phyloP scores from a whole-genome alignment of 2,888 invertebrate species.

The Oscheius sp. region DNA sequence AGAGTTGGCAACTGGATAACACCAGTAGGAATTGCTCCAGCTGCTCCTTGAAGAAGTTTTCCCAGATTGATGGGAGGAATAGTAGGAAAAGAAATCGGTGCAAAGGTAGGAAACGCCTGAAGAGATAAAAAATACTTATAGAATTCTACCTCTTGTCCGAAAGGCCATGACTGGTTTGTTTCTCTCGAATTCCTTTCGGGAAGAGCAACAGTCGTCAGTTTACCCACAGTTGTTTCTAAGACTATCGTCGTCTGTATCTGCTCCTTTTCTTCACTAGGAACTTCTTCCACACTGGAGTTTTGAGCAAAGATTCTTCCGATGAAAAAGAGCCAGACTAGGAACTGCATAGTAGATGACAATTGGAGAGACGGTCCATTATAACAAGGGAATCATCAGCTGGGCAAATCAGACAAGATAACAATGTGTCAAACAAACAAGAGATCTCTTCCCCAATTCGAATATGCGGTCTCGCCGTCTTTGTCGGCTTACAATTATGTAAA shows the following conservation, averaged over 20 bases:
- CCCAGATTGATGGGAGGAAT: slow-evolving; percentile 8
- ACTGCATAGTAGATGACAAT: not conserved
- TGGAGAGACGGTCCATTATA: not conserved
- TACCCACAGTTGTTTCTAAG: not conserved
- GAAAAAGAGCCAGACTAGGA: not conserved
- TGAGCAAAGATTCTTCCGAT: not conserved
- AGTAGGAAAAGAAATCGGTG: slow-evolving; percentile 5
- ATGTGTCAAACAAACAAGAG: not conserved
- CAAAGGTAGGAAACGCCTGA: not conserved
- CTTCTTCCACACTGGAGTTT: not conserved
- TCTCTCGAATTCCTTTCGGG: not conserved
- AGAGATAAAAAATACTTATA: not conserved
- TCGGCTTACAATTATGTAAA: slow-evolving; percentile 23
- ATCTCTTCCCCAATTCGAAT: not conserved
- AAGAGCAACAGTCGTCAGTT: not conserved
- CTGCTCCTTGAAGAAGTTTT: slow-evolving; percentile 14
- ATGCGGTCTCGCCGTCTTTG: not conserved
- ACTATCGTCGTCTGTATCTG: too few relatives aligned
- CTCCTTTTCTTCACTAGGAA: too few relatives aligned
- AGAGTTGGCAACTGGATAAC: slow-evolving; percentile 8
- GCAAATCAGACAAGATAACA: not conserved
- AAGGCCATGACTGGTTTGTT: not conserved
- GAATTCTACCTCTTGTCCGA: not conserved
- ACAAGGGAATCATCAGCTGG: not conserved
- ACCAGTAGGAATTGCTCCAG: not conserved